Evolutionary conservation across 2,888 invertebrate genomes (phyloP).

Genomic region (Morpho helenor): DNA sequence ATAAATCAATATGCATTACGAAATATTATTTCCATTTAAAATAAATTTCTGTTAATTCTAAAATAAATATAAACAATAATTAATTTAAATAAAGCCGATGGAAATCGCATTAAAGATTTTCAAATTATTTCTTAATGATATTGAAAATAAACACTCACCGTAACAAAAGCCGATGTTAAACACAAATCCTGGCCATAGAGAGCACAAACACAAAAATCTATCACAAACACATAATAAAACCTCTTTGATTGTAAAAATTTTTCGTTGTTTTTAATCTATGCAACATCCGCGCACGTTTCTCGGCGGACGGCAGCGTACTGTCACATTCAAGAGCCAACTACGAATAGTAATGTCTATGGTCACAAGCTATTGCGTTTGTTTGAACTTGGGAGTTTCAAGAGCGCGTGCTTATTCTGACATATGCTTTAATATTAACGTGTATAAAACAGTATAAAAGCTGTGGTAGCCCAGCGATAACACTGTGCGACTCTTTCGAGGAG

Average conservation of each 20-base stretch:
- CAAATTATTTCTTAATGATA: too few species aligned
- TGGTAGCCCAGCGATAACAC: too few species aligned
- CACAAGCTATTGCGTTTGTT: slow-evolving; percentile 13
- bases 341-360: too few species aligned
- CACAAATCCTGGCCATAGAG: slow-evolving; percentile 16
- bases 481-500: too few species aligned
- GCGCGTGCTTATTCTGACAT: slow-evolving; percentile 30
- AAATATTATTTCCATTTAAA: too few species aligned
- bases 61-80: too few species aligned
- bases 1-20: too few species aligned
- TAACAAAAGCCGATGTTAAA: slow-evolving; percentile 16
- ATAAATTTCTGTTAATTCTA: too few species aligned
- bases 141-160: slow-evolving; percentile 16
- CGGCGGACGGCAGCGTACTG: slow-evolving; percentile 21
- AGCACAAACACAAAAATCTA: slow-evolving; percentile 11
- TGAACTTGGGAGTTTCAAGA: slow-evolving; percentile 40
- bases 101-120: too few species aligned
- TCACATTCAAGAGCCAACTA: slow-evolving; percentile 8
- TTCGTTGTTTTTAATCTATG: slow-evolving; percentile 6
- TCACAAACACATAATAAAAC: slow-evolving; percentile 9
- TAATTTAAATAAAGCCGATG: too few species aligned
- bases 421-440: too few species aligned
- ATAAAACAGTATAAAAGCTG: too few species aligned
- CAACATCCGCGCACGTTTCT: slow-evolving; percentile 17
- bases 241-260: not conserved